Evolutionary conservation across 2,888 invertebrate genomes (phyloP), one percentile per base, ranked within the genome.

Genomic region (Thymelicus sylvestris): DNA sequence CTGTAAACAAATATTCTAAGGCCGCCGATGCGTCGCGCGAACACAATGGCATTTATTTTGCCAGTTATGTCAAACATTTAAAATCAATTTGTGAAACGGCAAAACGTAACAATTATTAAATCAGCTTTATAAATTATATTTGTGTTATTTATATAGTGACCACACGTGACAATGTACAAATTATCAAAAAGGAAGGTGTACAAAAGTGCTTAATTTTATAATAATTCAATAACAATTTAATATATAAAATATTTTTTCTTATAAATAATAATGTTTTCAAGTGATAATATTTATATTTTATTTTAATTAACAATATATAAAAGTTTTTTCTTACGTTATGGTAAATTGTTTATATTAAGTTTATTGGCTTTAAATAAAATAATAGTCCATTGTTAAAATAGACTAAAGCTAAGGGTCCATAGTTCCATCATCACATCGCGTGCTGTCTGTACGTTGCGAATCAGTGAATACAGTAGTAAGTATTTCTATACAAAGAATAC

Each of bases 181-280:
- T 52, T 52, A 15, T 15, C 15, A 52, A 52, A 44, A 19, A 52
- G 19, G 15, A 52, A 19, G 50, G 50, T 52, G 50, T 52, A 52
- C 19, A 52, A 52, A 52, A 52, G 50, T 52, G 50, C 15, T 52
- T 52, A 52, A 52, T 52, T 52, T 19, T 52, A 52, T 52, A 15
- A 19, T 52, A 12, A 3, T 52, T 12, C 7, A 52, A 19, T 19
- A 52, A 15, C 50, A 15, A 12, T 8, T 7, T 52, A 52, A 15
- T 52, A 19, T 52, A 52, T 15, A 52, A 52, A 52, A 52, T 52
- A 52, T 52, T 15, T 52, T 15, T 52, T 52, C 50, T 52, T 52
- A 52, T 52, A 52, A 52, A 52, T 52, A 52, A 15, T 52, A 52
- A 52, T 52, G 19, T 52, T 52, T 8, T 52, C 50, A 19, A 8